Evolutionary conservation across 2,888 invertebrate genomes (phyloP).

Genomic region (Metacarcinus magister): DNA sequence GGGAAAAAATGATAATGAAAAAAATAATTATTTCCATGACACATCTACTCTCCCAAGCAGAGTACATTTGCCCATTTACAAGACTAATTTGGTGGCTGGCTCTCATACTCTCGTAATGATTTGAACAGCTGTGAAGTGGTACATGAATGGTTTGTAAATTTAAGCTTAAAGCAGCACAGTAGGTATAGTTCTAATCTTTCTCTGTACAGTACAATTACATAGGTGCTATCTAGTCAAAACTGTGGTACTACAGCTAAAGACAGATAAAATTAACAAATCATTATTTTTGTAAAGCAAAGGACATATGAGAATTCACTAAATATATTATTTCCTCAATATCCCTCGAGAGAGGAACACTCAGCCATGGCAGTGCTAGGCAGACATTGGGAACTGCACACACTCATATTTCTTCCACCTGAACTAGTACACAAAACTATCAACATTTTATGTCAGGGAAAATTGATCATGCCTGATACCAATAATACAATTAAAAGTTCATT

Average conservation of each 20-base stretch:
- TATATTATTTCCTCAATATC: conserved; percentile 76
- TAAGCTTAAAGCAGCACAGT: conserved; percentile 78
- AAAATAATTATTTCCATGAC: conserved; percentile 47
- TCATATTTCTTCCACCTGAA: conserved; percentile 76
- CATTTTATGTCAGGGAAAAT: conserved; percentile 70
- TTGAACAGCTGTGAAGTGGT: conserved; percentile 76
- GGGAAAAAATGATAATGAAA: conserved; percentile 58
- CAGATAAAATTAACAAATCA: conserved; percentile 76
- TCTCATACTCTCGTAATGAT: conserved; percentile 77
- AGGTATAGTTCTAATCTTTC: conserved; percentile 78
- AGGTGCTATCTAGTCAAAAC: conserved; percentile 80
- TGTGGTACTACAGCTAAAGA: conserved; percentile 79
- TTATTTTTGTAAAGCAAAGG: conserved; percentile 68
- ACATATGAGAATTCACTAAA: conserved; percentile 75
- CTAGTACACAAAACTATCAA: conserved; percentile 79
- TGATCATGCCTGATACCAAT: conserved; percentile 64
- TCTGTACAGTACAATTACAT: conserved; percentile 79
- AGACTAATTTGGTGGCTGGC: conserved; percentile 76
- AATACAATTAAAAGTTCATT: conserved; percentile 65
- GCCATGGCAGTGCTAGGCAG: conserved; percentile 81
- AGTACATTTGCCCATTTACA: conserved; percentile 68
- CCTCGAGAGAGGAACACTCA: conserved; percentile 65
- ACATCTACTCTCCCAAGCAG: conserved; percentile 71
- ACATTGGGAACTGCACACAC: conserved; percentile 75
- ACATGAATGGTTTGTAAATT: conserved; percentile 77